These are phyloP conservation scores for Altica lythri DNA, from an alignment of 2,888 invertebrate genomes.

Conservation along the genomic window DNA sequence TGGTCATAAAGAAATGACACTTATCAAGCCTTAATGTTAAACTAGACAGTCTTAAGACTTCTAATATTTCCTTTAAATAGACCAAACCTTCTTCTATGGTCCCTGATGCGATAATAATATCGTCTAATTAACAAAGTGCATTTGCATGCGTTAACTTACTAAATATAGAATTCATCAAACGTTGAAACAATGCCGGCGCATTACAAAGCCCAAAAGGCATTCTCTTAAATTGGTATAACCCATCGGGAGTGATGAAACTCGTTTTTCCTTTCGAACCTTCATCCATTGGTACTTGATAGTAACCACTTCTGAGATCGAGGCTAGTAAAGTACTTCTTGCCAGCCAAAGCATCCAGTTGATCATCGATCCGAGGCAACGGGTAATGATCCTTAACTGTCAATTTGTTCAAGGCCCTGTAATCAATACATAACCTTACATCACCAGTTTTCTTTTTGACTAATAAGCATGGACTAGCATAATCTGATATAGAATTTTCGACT, in stretches of 20 bases:
- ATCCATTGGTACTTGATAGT: conserved; percentile 45
- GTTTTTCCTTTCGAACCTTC: conserved; percentile 42
- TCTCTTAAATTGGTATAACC: conserved; percentile 41
- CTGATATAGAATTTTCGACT: conserved; percentile 25
- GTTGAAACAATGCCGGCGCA: too few species aligned
- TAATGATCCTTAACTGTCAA: conserved; percentile 27
- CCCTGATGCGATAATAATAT: too few species aligned
- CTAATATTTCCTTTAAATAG: too few species aligned
- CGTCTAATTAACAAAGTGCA: too few species aligned
- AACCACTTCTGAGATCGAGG: conserved; percentile 41
- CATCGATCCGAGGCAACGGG: conserved; percentile 28
- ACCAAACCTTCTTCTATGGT: too few species aligned
- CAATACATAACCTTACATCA: conserved; percentile 26
- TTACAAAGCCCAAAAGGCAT: too few species aligned
- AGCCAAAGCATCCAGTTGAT: conserved; percentile 30
- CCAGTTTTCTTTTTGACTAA: conserved; percentile 31
- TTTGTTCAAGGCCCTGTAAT: conserved; percentile 24
- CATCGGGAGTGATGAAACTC: conserved; percentile 45
- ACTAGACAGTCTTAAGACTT: too few species aligned
- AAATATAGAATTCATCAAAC: too few species aligned
- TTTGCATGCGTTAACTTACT: too few species aligned
- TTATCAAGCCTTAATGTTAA: too few species aligned
- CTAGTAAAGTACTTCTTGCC: conserved; percentile 34
- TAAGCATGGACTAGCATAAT: conserved; percentile 29
- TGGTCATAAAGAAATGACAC: too few species aligned